These are phyloP conservation scores for Polietes domitor DNA, from an alignment of 2,888 invertebrate genomes.

Conservation along the genomic window DNA sequence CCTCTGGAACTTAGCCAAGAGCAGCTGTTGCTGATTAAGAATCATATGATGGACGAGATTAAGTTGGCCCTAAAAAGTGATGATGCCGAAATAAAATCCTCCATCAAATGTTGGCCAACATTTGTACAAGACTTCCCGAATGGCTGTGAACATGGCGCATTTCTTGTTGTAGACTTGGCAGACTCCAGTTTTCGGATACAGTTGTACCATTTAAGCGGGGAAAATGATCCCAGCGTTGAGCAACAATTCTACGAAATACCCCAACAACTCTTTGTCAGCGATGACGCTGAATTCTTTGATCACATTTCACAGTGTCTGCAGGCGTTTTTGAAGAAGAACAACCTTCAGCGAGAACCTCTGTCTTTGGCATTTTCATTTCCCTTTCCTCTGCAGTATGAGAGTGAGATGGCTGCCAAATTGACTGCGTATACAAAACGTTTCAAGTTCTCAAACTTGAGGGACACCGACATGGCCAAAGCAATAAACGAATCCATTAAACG, in stretches of 20 bases:
- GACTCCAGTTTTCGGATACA: constrained; percentile 26
- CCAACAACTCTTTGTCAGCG: neutral
- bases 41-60: constrained; percentile 32
- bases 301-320: constrained; percentile 88
- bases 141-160: constrained; percentile 52
- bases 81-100: neutral
- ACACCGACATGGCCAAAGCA: constrained; percentile 86
- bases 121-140: constrained; percentile 37
- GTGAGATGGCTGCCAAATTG: constrained; percentile 86
- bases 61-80: neutral
- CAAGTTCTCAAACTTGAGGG: constrained; percentile 86
- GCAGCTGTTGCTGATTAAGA: constrained; percentile 12
- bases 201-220: constrained; percentile 30
- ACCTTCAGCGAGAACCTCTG: constrained; percentile 73
- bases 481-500: constrained; percentile 84
- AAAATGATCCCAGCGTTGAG: neutral
- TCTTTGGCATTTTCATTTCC: constrained; percentile 91
- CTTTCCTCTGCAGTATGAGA: constrained; percentile 89
- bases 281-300: constrained; percentile 84
- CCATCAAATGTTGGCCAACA: constrained; percentile 40
- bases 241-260: constrained; percentile 25
- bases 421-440: constrained; percentile 92
- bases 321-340: constrained; percentile 85
- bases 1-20: constrained; percentile 11
- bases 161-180: constrained; percentile 27